phyloP scores from a whole-genome alignment of 1,140 invertebrate species.

The Caerostris extrusa region DNA sequence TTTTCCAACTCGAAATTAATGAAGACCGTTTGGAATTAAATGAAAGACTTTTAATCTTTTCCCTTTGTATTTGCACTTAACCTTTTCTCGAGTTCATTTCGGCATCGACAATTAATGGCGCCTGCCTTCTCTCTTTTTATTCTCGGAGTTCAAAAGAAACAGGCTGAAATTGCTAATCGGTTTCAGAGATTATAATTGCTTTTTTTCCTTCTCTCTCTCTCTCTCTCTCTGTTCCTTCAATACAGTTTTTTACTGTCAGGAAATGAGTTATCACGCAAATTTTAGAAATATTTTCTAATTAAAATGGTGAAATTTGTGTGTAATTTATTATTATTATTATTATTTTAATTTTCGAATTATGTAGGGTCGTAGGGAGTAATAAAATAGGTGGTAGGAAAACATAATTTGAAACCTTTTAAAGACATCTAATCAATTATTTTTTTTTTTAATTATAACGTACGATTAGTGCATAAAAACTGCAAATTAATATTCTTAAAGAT shows the following conservation, averaged over 20 bases:
- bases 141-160: neutral
- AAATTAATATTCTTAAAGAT: no score
- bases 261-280: neutral
- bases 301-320: no score
- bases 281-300: neutral
- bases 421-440: no score
- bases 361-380: no score
- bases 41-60: slow-evolving; percentile 11
- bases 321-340: no score
- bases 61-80: slow-evolving; percentile 9
- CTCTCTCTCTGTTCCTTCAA: neutral
- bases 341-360: no score
- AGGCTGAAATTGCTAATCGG: neutral
- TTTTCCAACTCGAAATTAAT: slow-evolving; percentile 21
- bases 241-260: neutral
- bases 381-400: no score
- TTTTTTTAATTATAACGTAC: no score
- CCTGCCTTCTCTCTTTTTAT: neutral
- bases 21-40: slow-evolving; percentile 41
- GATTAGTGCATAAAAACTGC: no score
- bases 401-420: no score
- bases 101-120: neutral
- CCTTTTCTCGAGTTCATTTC: slow-evolving; percentile 8
- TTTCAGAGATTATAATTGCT: slow-evolving; percentile 21
- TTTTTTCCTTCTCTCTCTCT: no score